phyloP scores from a whole-genome alignment of 2,113 vertebrate species.

The Hemiscyllium ocellatum region DNA sequence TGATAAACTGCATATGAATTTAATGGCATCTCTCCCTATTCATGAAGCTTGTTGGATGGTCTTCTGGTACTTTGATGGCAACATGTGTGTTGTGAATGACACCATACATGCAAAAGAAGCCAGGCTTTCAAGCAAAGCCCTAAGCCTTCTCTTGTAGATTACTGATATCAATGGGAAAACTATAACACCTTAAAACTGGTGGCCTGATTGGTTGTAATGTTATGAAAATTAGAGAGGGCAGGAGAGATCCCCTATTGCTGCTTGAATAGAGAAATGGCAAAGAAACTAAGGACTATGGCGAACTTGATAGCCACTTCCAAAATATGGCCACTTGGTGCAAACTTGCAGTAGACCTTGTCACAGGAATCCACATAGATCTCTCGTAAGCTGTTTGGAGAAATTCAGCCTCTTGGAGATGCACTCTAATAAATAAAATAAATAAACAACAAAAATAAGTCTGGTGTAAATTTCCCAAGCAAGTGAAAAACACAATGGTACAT shows the following conservation, averaged over 20 bases:
- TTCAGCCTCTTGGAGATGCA: not conserved
- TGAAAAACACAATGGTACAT: not conserved
- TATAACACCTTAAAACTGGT: not conserved
- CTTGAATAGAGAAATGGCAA: not conserved
- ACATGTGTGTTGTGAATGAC: not conserved
- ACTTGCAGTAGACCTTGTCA: not conserved
- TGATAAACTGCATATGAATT: not conserved
- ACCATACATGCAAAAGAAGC: not conserved
- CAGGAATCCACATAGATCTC: not conserved
- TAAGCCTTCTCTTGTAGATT: not conserved
- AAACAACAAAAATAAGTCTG: not conserved
- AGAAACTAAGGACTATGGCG: not conserved
- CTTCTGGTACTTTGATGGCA: not conserved
- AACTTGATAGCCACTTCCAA: not conserved
- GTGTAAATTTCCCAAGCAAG: not conserved
- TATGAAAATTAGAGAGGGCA: not conserved
- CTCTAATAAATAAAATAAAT: not conserved
- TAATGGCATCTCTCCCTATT: not conserved
- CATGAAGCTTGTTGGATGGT: not conserved
- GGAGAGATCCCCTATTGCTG: not conserved
- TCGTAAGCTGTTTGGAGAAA: not conserved
- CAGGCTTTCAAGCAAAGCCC: not conserved
- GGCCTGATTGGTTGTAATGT: not conserved
- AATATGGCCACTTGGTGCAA: not conserved
- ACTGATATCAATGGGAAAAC: not conserved